Base-by-base conservation (phyloP, 2,888 invertebrate genomes). In the Esperia sulphurella region DNA sequence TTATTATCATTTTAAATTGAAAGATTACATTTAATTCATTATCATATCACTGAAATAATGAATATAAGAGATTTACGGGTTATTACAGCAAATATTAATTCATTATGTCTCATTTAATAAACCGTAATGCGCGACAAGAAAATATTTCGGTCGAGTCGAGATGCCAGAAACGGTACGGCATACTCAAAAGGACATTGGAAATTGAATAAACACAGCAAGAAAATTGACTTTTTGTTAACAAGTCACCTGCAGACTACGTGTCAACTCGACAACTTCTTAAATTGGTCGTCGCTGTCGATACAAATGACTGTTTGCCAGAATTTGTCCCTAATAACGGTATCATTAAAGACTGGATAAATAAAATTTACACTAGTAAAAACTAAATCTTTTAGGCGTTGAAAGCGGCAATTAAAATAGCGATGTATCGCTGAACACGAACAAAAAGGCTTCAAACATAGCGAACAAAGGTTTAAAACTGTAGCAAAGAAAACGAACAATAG, bases 401-500 rank as follows among this genome's bases (percentile, higher is more conserved):
- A 51, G 49, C 29, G 30, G 46, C 48, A 49, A 53, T 49, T 54
- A 45, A 49, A 51, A 47, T 54, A 28, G 48, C 50, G 46, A 48
- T 46, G 50, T 48, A 42, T 48, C 38, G 42, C 43, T 37, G 41
- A 41, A 46, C 46, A 46, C n/a, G 45, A 43, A 45, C 57, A 56
- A 56, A 54, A 63, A 62, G 52, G 61, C 58, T 55, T 55, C 63
- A 66, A 56, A 65, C 58, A 58, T 49, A 14, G 58, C 49, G 58
- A 70, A 76, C 71, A 75, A 76, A 72, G 72, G 68, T 58, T 54
- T 63, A 65, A 63, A 63, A 68, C 61, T 61, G 61, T 31, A n/a
- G 59, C 61, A 63, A 74, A 78, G 79, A 79, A 79, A 78, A 75
- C 65, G 71, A 79, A 86, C 83, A 87, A 86, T 83, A 82, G 83